Evolutionary conservation across 2,797 vertebrate genomes (phyloP), one percentile per base, ranked within the genome.

Genomic region (Oryzias dopingdopingensis): DNA sequence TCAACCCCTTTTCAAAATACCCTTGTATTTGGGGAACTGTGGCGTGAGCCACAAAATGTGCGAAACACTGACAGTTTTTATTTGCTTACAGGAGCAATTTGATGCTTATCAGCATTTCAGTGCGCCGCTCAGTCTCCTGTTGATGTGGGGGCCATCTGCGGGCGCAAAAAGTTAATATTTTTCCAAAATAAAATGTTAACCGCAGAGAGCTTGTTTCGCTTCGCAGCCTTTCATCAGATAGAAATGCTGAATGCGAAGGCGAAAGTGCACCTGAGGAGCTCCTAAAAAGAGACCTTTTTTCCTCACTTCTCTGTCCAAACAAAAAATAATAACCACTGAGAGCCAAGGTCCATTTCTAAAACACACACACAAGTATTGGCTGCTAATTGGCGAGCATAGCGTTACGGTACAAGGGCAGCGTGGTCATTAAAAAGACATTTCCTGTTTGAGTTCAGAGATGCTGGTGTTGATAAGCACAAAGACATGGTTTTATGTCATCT

Each of bases 361-460:
- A 86, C 69, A 90, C 85, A 85, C 84, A 67, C 53, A 56, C 78
- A 80, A 83, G 85, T 74, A 90, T 83, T 88, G 82, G 81, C 66
- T 57, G 70, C 61, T 90, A 83, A 91, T 90, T 90, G 62, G 79
- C 43, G 58, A 62, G 71, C 64, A 51, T 42, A 59, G 62, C 56
- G 85, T 88, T 82, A 81, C 69, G 79, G 84, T 86, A 82, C 83
- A 82, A 65, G 74, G 78, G 63, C 83, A 74, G 72, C 51, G 13
- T 26, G 60, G 77, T 67, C 74, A 88, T 91, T 91, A 86, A 81
- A 86, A 84, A 74, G 67, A 72, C 77, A 89, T 91, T 91, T 90
- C 86, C 89, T 86, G 80, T 83, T 79, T 74, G 72, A 82, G 70
- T 78, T 74, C 47, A 43, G 74, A 40, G 86, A 82, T 87, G 73